A percentile compares a stretch with the other conserved stretches of the same genome.
These are phyloP conservation scores for Petromus typicus DNA, from an alignment of 2,113 vertebrate species.

Conservation along the genomic window DNA sequence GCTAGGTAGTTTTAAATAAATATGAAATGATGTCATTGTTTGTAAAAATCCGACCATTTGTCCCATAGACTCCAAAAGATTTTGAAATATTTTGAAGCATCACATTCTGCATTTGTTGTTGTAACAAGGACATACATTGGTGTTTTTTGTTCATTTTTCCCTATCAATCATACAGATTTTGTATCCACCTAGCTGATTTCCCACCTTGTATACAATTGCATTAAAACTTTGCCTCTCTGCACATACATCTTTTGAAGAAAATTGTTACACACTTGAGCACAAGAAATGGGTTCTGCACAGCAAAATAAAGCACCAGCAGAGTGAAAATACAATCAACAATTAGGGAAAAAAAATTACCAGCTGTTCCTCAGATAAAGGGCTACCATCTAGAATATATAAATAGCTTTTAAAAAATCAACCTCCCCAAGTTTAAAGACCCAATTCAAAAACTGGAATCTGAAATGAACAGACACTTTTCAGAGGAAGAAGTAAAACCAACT, in stretches of 20 bases:
- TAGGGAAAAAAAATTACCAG: no score
- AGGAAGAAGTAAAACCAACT: no score
- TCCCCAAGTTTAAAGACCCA: no score
- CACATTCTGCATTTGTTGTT: slow-evolving; percentile 33
- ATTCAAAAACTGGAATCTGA: no score
- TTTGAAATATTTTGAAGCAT: slow-evolving; percentile 49
- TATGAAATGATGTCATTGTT: slow-evolving; percentile 56
- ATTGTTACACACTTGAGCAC: neutral
- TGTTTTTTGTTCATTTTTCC: neutral
- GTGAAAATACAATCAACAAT: no score
- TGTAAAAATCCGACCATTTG: slow-evolving; percentile 48
- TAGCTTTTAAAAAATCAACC: no score
- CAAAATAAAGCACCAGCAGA: no score
- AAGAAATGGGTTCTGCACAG: slow-evolving; percentile 38
- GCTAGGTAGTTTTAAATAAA: slow-evolving; percentile 47
- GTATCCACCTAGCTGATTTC: neutral
- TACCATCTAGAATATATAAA: no score
- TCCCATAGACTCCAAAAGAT: slow-evolving; percentile 1
- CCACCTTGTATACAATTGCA: neutral
- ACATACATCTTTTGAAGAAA: slow-evolving; percentile 15
- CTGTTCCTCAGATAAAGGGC: no score
- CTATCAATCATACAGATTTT: slow-evolving; percentile 18
- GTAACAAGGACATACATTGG: slow-evolving; percentile 44
- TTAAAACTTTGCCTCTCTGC: slow-evolving; percentile 23
- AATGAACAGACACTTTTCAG: no score